Percentiles rank a stretch among this genome's conserved stretches.
phyloP scores from a whole-genome alignment of 30 jellyfish, hydroid and myxozoan species.

The Catostylus mosaicus region DNA sequence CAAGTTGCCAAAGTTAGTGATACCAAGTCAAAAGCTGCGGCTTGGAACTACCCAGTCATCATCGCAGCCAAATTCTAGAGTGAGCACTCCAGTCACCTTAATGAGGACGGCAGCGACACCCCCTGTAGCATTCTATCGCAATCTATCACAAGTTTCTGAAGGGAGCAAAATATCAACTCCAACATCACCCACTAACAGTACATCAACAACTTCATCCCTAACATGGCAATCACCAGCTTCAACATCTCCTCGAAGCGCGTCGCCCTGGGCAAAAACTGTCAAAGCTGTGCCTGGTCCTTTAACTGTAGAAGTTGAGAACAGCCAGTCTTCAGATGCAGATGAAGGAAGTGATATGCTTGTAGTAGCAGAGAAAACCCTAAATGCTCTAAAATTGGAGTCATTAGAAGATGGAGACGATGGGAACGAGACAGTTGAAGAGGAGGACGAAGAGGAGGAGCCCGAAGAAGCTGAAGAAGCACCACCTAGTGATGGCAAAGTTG shows the following conservation, averaged over 20 bases:
- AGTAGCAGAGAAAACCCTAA: not conserved
- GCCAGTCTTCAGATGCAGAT: not conserved
- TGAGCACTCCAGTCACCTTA: constrained; percentile 73
- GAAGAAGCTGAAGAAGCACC: not conserved
- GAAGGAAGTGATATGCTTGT: not conserved
- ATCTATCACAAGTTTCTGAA: constrained; percentile 52
- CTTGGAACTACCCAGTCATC: constrained; percentile 13
- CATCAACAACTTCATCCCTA: constrained; percentile 5
- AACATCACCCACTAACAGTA: not conserved
- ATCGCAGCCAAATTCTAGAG: constrained; percentile 71
- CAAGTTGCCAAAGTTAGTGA: constrained; percentile 31
- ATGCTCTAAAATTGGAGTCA: not conserved
- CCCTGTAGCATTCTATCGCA: constrained; percentile 52
- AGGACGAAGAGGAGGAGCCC: not conserved
- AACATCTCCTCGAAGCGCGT: constrained; percentile 2
- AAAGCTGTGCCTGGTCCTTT: not conserved
- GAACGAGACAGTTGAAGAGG: not conserved
- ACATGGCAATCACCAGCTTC: constrained; percentile 26
- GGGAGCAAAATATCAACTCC: constrained; percentile 27
- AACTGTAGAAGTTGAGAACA: constrained; percentile 4
- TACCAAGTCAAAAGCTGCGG: constrained; percentile 27
- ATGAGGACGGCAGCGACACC: constrained; percentile 67
- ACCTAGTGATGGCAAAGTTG: constrained; percentile 68
- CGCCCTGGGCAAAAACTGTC: constrained; percentile 15
- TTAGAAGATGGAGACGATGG: constrained; percentile 17